phyloP scores from a whole-genome alignment of 1,140 invertebrate genomes.

The Cotesia typhae region DNA sequence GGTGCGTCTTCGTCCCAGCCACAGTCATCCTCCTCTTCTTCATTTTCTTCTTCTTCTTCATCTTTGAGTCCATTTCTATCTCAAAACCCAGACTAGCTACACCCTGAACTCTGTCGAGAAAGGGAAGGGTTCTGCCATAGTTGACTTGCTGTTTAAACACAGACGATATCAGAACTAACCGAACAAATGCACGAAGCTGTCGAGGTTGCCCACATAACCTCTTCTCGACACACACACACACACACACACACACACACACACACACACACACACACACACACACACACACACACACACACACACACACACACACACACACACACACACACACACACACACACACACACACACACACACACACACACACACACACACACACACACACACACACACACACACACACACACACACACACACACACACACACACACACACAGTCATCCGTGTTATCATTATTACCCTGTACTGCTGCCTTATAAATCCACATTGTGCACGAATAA shows the following conservation, averaged over 20 bases:
- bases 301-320: neutral
- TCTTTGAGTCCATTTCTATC: no score
- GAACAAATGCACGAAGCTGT: slow-evolving; percentile 60
- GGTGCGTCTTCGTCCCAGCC: slow-evolving; percentile 16
- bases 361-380: neutral
- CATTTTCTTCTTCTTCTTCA: slow-evolving; percentile 14
- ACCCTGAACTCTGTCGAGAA: slow-evolving; percentile 13
- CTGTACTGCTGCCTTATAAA: neutral
- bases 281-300: neutral
- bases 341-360: neutral
- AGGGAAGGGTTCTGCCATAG: slow-evolving; percentile 34
- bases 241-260: neutral
- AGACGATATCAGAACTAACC: slow-evolving; percentile 65
- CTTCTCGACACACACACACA: slow-evolving; percentile 4
- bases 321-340: neutral
- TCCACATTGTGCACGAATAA: slow-evolving; percentile 13
- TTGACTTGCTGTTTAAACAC: slow-evolving; percentile 65
- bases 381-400: neutral
- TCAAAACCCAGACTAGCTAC: no score
- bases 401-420: neutral
- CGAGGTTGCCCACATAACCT: slow-evolving; percentile 42
- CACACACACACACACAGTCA: no score
- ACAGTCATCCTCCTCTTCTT: slow-evolving; percentile 16
- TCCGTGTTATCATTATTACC: slow-evolving; percentile 62
- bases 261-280: neutral